phyloP scores from a whole-genome alignment of 2,888 invertebrate genomes.

The Agrypnus murinus region DNA sequence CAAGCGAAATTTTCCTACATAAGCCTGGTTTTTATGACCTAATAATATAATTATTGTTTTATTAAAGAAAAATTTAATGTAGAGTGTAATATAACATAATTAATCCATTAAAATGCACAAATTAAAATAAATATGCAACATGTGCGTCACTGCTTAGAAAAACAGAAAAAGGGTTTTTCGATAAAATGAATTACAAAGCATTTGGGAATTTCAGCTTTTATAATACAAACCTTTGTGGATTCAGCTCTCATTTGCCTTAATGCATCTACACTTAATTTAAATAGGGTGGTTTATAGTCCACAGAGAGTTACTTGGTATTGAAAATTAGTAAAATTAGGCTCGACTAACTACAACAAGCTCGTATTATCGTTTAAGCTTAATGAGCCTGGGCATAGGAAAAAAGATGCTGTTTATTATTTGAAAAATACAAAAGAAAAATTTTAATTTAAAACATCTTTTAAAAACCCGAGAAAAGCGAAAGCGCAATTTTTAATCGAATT shows the following conservation, averaged over 20 bases:
- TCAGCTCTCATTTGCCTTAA: conserved; percentile 43
- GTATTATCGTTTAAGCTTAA: not conserved
- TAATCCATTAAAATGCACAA: no score
- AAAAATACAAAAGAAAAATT: no score
- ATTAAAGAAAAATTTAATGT: no score
- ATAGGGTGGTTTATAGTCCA: conserved; percentile 38
- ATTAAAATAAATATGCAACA: not conserved
- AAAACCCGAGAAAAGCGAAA: no score
- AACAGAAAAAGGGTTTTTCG: conserved; percentile 31
- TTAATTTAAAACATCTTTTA: no score
- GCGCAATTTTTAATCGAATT: no score
- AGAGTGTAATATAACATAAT: no score
- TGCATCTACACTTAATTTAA: conserved; percentile 45
- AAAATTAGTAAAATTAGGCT: conserved; percentile 44
- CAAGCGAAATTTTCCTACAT: no score
- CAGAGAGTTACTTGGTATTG: conserved; percentile 36
- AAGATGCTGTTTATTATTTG: no score
- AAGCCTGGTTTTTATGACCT: no score
- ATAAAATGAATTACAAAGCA: conserved; percentile 27
- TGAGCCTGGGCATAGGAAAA: not conserved
- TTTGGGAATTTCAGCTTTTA: conserved; percentile 30
- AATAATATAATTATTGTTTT: no score
- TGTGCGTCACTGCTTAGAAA: conserved; percentile 3
- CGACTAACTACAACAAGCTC: not conserved
- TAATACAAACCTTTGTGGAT: conserved; percentile 33